Percentiles rank a stretch among this genome's conserved stretches.
Conservation (phyloP, 1,140 invertebrate genomes). For the Zaprionus taronus region DNA sequence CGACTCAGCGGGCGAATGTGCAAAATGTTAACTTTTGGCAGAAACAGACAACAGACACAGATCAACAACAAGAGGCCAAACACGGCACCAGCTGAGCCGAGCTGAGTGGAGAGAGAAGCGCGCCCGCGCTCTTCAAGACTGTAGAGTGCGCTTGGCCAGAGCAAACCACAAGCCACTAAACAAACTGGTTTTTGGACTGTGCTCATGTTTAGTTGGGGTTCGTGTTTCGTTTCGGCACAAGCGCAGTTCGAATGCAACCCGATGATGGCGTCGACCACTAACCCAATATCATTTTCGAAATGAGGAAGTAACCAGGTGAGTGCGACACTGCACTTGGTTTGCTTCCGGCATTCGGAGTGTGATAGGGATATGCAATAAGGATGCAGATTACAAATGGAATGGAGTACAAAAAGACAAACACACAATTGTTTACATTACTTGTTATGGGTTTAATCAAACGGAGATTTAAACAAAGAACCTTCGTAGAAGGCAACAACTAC, state of each 20-base stretch:
- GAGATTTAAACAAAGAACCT: constrained; percentile 77
- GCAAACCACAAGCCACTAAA: constrained; percentile 7
- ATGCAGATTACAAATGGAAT: constrained; percentile 25
- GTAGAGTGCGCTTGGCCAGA: not conserved
- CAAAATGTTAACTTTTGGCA: constrained; percentile 67
- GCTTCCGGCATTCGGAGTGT: constrained; percentile 62
- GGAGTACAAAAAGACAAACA: constrained; percentile 12
- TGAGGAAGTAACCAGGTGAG: constrained; percentile 55
- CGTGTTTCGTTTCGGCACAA: constrained; percentile 11
- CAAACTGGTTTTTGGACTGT: constrained; percentile 42
- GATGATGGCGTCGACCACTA: constrained; percentile 39
- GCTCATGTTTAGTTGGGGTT: constrained; percentile 10
- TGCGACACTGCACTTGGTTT: constrained; percentile 13
- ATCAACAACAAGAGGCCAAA: not conserved
- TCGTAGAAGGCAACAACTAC: constrained; percentile 53
- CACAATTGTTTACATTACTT: constrained; percentile 57
- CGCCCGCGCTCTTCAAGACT: constrained; percentile 29
- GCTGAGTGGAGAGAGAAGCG: constrained; percentile 44
- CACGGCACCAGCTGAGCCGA: constrained; percentile 48
- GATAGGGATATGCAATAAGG: constrained; percentile 40
- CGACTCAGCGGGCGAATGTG: constrained; percentile 70
- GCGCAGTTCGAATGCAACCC: constrained; percentile 21
- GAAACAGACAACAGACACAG: constrained; percentile 23
- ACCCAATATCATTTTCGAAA: constrained; percentile 62
- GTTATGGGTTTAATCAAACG: constrained; percentile 76